These are phyloP conservation scores for Dicentrarchus labrax DNA, from an alignment of 2,113 vertebrate species.

Conservation along the genomic window DNA sequence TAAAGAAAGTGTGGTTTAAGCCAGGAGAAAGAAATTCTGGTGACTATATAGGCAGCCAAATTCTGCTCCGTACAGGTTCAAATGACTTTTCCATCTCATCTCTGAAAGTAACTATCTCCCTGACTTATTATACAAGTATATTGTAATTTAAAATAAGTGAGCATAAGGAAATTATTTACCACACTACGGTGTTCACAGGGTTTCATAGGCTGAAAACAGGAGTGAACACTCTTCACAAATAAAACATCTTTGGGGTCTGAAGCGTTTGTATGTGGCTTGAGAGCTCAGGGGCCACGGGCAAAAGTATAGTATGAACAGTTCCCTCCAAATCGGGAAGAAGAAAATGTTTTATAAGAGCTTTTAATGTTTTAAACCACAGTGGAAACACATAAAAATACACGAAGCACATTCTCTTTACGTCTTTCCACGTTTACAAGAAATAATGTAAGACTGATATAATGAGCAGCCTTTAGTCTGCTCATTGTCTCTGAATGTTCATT, in stretches of 20 bases:
- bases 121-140: background rate
- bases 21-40: background rate
- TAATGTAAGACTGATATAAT: background rate
- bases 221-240: background rate
- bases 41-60: background rate
- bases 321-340: constrained; percentile 27
- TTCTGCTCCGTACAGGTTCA: background rate
- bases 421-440: background rate
- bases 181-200: background rate
- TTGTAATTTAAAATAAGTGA: background rate
- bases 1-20: background rate
- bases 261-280: background rate
- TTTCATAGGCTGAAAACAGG: background rate
- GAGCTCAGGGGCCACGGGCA: constrained; percentile 32
- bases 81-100: background rate
- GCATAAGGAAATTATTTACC: background rate
- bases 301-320: constrained; percentile 6
- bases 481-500: background rate
- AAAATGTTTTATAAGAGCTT: background rate
- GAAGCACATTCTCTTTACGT: background rate
- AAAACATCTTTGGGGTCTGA: constrained; percentile 54
- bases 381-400: background rate
- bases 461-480: background rate
- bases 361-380: background rate
- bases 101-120: too few species aligned